Percentiles rank a stretch among this genome's conserved stretches.
phyloP scores from a whole-genome alignment of 2,888 invertebrate genomes.

The Epicampocera succincta region DNA sequence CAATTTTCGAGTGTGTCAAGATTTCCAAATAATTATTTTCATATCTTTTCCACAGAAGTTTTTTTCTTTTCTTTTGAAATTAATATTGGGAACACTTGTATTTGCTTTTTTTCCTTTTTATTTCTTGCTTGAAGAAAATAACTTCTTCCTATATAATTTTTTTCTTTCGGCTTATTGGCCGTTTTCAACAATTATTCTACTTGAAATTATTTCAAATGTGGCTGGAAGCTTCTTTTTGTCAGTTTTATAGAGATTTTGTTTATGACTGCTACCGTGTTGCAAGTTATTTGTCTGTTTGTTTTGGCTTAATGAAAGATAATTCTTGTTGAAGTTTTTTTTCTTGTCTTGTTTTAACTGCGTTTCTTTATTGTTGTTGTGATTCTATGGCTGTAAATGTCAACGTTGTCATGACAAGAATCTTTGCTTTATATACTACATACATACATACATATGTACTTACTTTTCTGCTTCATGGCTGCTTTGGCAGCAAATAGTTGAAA shows the following conservation, averaged over 20 bases:
- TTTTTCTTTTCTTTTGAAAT: neutral
- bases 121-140: neutral
- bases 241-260: constrained; percentile 3
- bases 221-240: constrained; percentile 26
- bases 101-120: neutral
- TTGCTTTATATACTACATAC: constrained; percentile 5
- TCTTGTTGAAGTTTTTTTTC: constrained; percentile 54
- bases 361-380: constrained; percentile 24
- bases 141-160: neutral
- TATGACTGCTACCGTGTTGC: constrained; percentile 36
- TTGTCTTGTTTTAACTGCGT: constrained; percentile 6
- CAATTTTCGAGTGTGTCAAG: constrained; percentile 32
- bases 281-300: constrained; percentile 34
- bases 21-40: neutral
- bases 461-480: constrained; percentile 20
- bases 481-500: constrained; percentile 31
- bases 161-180: constrained; percentile 32
- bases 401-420: constrained; percentile 61
- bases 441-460: too few species aligned
- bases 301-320: constrained; percentile 56
- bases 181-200: constrained; percentile 14
- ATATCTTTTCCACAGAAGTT: constrained; percentile 18
- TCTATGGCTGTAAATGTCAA: constrained; percentile 59
- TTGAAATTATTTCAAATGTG: constrained; percentile 28
- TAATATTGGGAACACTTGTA: neutral